A percentile compares a stretch with the other conserved stretches of the same genome.
Conservation (phyloP, 2,113 vertebrate species). For the Osmerus mordax region DNA sequence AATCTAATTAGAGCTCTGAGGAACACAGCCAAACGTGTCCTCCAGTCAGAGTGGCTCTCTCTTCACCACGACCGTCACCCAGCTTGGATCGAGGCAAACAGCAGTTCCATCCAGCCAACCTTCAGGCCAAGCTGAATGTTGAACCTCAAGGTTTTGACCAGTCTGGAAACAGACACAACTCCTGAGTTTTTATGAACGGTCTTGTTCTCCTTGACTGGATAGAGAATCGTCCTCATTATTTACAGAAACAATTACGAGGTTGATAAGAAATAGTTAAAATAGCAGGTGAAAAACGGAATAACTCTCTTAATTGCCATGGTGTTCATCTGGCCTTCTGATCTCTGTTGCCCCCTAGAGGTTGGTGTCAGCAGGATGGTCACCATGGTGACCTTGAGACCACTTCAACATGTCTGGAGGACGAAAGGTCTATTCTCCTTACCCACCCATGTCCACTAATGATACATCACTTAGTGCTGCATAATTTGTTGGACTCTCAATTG, state of each 20-base stretch:
- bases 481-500: slow-evolving; percentile 61
- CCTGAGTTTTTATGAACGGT: too few relatives aligned
- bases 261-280: slow-evolving; percentile 26
- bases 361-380: slow-evolving; percentile 41
- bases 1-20: slow-evolving; percentile 78
- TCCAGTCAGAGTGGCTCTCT: slow-evolving; percentile 65
- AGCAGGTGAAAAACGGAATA: slow-evolving; percentile 46
- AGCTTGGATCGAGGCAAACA: not conserved
- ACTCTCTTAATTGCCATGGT: not conserved
- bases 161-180: too few relatives aligned
- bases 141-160: too few relatives aligned
- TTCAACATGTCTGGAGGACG: slow-evolving; percentile 60
- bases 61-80: slow-evolving; percentile 15
- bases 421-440: slow-evolving; percentile 53
- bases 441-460: slow-evolving; percentile 67
- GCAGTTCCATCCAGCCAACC: too few relatives aligned
- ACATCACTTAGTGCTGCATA: slow-evolving; percentile 62
- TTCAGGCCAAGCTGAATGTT: too few relatives aligned
- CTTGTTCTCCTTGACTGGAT: too few relatives aligned
- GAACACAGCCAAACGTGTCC: slow-evolving; percentile 20
- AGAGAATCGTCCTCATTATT: too few relatives aligned
- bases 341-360: slow-evolving; percentile 31
- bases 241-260: too few relatives aligned
- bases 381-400: slow-evolving; percentile 69
- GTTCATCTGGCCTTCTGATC: slow-evolving; percentile 31